Evolutionary conservation across 37 sponge, comb jelly and placozoan species (phyloP).

Genomic region (Spongilla lacustris): DNA sequence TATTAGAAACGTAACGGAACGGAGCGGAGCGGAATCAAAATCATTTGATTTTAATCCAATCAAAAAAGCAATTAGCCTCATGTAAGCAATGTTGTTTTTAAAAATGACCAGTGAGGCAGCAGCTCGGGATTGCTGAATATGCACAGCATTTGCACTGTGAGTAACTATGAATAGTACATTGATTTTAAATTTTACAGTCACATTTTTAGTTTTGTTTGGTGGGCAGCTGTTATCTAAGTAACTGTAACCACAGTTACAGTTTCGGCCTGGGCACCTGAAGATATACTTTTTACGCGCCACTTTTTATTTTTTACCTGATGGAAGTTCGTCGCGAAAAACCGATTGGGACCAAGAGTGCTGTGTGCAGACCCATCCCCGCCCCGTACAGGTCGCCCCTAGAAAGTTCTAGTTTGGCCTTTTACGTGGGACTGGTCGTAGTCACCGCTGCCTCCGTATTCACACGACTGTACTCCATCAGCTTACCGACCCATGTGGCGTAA

Average conservation of each 20-base stretch:
- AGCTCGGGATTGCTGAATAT: no score
- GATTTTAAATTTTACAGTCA: no score
- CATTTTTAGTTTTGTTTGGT: no score
- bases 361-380: neutral
- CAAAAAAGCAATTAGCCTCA: no score
- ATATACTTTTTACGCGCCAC: neutral
- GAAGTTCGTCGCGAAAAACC: neutral
- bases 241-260: neutral
- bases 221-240: no score
- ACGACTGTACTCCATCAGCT: conserved; percentile 72
- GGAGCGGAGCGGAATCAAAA: no score
- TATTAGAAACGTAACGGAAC: neutral
- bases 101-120: no score
- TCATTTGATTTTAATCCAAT: no score
- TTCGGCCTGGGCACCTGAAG: neutral
- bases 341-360: neutral
- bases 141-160: no score
- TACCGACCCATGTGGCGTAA: conserved; percentile 89
- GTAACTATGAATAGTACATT: no score
- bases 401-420: conserved; percentile 25
- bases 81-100: no score
- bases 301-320: neutral
- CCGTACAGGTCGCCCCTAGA: conserved; percentile 57
- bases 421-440: conserved; percentile 51
- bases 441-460: conserved; percentile 54